phyloP scores from a whole-genome alignment of 2,113 vertebrate genomes.

The Cettia cetti region DNA sequence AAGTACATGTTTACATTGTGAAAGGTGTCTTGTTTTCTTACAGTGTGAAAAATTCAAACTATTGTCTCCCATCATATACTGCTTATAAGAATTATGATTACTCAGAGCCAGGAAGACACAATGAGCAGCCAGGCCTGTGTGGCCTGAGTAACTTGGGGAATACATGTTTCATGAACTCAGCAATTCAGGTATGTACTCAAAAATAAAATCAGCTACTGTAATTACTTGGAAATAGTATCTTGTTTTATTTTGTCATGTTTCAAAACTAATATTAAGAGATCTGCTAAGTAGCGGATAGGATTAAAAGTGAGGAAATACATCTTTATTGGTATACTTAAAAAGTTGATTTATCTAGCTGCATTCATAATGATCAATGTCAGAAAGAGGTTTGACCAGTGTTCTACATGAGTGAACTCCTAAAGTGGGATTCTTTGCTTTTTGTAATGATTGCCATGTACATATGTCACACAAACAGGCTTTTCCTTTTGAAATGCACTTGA shows the following conservation, averaged over 20 bases:
- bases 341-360: not conserved
- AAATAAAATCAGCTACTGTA: not conserved
- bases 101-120: conserved; percentile 90
- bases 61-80: conserved; percentile 91
- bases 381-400: not conserved
- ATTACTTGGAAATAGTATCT: not conserved
- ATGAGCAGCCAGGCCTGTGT: conserved; percentile 91
- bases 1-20: conserved; percentile 43
- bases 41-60: conserved; percentile 98
- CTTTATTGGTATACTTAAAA: not conserved
- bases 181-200: conserved; percentile 89
- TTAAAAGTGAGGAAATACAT: not conserved
- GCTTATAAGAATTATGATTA: conserved; percentile 95
- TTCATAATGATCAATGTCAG: not conserved
- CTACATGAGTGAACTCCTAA: not conserved
- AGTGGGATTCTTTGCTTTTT: not conserved
- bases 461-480: not conserved
- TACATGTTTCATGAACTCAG: conserved; percentile 99
- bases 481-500: not conserved
- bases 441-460: not conserved
- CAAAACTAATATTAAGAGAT: not conserved
- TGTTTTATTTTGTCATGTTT: not conserved
- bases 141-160: conserved; percentile 98
- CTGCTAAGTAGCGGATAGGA: not conserved
- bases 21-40: conserved; percentile 63